Base-by-base conservation (phyloP, 2,888 invertebrate species). In the Macrophya alboannulata region DNA sequence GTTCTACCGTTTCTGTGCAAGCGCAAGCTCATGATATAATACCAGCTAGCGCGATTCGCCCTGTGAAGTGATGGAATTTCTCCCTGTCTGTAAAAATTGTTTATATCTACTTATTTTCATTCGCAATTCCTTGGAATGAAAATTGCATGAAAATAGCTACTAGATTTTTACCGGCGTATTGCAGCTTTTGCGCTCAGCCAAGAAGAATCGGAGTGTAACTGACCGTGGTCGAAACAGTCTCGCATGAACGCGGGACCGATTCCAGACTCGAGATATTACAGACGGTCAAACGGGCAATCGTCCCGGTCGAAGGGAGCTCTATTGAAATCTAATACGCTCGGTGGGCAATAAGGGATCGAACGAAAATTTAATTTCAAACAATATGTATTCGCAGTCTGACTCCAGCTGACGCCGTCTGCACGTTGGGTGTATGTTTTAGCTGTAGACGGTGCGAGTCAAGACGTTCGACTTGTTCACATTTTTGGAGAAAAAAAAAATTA, bases 271-370 rank as follows among this genome's bases (percentile, higher is more conserved):
- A 48, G 83, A 83, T 83, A 83, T 83, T 83, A 83, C 31, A 48
- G 45, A 83, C 71, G 83, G 83, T 71, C 68, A 83, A 83, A 83
- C 71, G 83, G 51, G 83, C 83, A 45, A 81, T 81, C 45, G 81
- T 45, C 81, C 37, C 81, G 83, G 31, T 68, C 83, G 83, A 65
- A 25, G 40, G 68, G 48, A 83, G 68, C 83, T 45, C 45, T 83
- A 83, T 83, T 68, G 68, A 83, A 83, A 83, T 83, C 71, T 83
- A 37, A 83, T 83, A 40, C 40, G 59, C 43, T 62, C 43, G 62
- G 40, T 43, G 81, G 81, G 43, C 81, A 15, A 62, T 62, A 81
- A 81, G 62, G 62, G 81, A 81, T 81, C 31, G 59, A 15, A 62
- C 8, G 81, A 59, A 55, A 81, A 81, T 81, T 81, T 81, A 37